Evolutionary conservation across 2,888 invertebrate genomes (phyloP).

Genomic region (Trichopoda pennipes): DNA sequence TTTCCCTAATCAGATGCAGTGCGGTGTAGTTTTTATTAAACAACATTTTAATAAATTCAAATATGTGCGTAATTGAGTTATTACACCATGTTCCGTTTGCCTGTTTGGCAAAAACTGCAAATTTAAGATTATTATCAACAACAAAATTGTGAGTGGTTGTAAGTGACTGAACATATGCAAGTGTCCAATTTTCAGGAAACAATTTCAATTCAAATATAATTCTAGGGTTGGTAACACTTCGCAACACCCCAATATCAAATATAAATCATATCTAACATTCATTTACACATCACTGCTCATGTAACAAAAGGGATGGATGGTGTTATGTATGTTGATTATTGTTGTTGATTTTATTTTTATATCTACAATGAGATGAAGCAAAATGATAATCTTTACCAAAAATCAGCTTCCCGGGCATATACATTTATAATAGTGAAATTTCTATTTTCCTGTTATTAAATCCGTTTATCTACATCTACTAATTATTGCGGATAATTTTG

Average conservation of each 20-base stretch:
- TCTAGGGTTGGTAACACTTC: slow-evolving; percentile 37
- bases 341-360: slow-evolving; percentile 32
- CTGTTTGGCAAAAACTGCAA: slow-evolving; percentile 37
- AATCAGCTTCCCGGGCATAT: slow-evolving; percentile 10
- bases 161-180: slow-evolving; percentile 47
- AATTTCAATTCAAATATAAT: slow-evolving; percentile 23
- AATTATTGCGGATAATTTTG: slow-evolving; percentile 61
- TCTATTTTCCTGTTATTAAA: slow-evolving; percentile 59
- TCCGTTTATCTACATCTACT: slow-evolving; percentile 54
- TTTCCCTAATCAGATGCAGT: slow-evolving; percentile 3
- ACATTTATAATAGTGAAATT: slow-evolving; percentile 59
- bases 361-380: slow-evolving; percentile 28
- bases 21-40: slow-evolving; percentile 24
- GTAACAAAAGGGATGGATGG: slow-evolving; percentile 26
- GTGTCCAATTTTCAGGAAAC: slow-evolving; percentile 27
- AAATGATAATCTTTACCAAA: slow-evolving; percentile 25
- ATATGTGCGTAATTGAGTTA: slow-evolving; percentile 79
- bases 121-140: slow-evolving; percentile 41
- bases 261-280: slow-evolving; percentile 49
- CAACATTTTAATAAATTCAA: slow-evolving; percentile 77
- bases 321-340: slow-evolving; percentile 5
- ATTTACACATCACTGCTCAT: slow-evolving; percentile 55
- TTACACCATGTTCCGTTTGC: slow-evolving; percentile 72
- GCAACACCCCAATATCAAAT: slow-evolving; percentile 58
- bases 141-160: slow-evolving; percentile 12